These are phyloP conservation scores for Tupaia chinensis DNA, from an alignment of 2,113 vertebrate genomes.

Conservation along the genomic window DNA sequence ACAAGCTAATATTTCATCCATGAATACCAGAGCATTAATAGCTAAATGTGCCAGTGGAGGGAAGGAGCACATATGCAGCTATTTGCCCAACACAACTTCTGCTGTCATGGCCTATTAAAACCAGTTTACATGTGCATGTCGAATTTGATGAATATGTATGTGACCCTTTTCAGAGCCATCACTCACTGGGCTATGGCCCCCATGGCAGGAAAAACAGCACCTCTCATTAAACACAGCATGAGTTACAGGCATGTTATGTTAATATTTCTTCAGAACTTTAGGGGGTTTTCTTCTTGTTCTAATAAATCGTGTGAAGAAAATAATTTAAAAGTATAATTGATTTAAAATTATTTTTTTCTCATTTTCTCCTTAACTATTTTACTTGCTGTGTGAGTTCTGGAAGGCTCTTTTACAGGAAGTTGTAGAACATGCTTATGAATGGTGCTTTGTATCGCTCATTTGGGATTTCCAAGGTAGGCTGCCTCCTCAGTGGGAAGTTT, in stretches of 20 bases:
- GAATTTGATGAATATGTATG: conserved; percentile 99
- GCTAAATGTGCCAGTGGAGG: conserved; percentile 88
- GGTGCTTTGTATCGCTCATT: conserved; percentile 57
- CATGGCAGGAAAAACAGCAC: conserved; percentile 92
- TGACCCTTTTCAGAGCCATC: conserved; percentile 97
- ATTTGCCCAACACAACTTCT: conserved; percentile 93
- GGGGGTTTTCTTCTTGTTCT: conserved; percentile 89
- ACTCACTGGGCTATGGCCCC: conserved; percentile 91
- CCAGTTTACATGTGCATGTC: conserved; percentile 97
- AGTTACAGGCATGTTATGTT: conserved; percentile 93
- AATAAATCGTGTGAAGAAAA: conserved; percentile 90
- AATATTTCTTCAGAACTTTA: conserved; percentile 92
- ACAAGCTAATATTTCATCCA: conserved; percentile 92
- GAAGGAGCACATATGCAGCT: conserved; percentile 88
- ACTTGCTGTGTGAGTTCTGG: conserved; percentile 61
- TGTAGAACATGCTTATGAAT: conserved; percentile 77
- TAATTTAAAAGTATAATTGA: conserved; percentile 91
- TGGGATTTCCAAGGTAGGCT: conserved; percentile 14
- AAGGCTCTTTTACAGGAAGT: conserved; percentile 75
- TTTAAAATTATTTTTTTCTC: conserved; percentile 55
- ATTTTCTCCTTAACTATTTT: conserved; percentile 74
- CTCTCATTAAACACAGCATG: conserved; percentile 97
- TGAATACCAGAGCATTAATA: conserved; percentile 89
- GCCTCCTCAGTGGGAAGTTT: conserved; percentile 27
- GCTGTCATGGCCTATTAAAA: conserved; percentile 98